Evolutionary conservation across 2,113 vertebrate species (phyloP), one percentile per base, ranked within the genome.

Genomic region (Patagioenas fasciata): DNA sequence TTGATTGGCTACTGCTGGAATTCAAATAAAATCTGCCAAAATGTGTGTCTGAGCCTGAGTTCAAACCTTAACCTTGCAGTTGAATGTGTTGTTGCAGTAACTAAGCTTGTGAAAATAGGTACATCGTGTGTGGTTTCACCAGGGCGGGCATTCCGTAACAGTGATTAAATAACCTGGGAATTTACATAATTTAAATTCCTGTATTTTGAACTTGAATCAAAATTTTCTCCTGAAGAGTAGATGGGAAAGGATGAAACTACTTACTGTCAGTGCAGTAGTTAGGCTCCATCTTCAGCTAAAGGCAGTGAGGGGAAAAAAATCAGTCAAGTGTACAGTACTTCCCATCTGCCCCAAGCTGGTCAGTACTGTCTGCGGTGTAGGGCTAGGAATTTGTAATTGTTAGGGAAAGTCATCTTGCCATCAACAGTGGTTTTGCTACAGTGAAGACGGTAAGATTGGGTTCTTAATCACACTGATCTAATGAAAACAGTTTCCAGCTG

Each of bases 71-170:
- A 29, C n/a, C n/a, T 60, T 31, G 16, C 60, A 77, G n/a, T 19
- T 74, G 56, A 88, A 53, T 40, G 44, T 74, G 11, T 32, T 89
- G 42, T 54, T 89, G 60, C 71, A 83, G 48, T 91, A 80, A 60
- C 54, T 65, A 42, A 91, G 29, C 85, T 66, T 82, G 53, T 79
- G 50, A 86, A 94, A 96, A 74, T 61, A 86, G 61, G 77, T 91
- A 85, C 53, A 53, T 34, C 9, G 10, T 34, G 32, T 0, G 1
- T 3, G 2, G 54, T 92, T 96, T 93, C 5, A 1, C 44, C 34
- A 38, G 77, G 13, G 5, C 7, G 6, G 53, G 42, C 38, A 31
- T 96, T 93, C 80, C 0, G 1, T 91, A 87, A 88, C 44, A 53
- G 42, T 82, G 71, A 56, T 82, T 93, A 77, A 94, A 73, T 81